phyloP scores from a whole-genome alignment of 1,140 invertebrate species.

The Grapholita molesta region DNA sequence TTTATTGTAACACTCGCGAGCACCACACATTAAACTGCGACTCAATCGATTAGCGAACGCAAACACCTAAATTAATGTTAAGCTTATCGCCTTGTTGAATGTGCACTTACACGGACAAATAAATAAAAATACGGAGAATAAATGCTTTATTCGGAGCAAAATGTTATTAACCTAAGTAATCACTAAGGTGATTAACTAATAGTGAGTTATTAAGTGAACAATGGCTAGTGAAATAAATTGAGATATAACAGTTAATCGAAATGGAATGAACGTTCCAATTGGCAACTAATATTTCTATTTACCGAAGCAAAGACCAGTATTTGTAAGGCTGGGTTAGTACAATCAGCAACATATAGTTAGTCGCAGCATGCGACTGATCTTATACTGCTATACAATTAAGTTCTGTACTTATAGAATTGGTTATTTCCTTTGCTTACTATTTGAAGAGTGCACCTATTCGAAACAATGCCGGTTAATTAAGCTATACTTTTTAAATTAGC shows the following conservation, averaged over 20 bases:
- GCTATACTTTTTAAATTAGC: neutral
- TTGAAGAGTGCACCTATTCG: too few relatives aligned
- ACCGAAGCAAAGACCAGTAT: neutral
- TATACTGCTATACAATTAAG: too few relatives aligned
- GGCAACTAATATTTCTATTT: neutral
- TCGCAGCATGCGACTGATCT: too few relatives aligned
- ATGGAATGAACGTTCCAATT: neutral
- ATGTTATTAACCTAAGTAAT: neutral
- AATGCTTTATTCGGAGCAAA: neutral
- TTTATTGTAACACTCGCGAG: conserved; percentile 17
- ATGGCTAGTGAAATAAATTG: neutral
- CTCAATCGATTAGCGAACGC: conserved; percentile 1
- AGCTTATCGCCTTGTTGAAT: neutral
- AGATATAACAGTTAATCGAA: neutral
- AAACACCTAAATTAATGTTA: conserved; percentile 9
- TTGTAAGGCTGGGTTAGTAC: too few relatives aligned
- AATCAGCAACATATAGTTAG: too few relatives aligned
- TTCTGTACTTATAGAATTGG: too few relatives aligned
- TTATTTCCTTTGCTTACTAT: too few relatives aligned
- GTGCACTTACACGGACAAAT: too few relatives aligned
- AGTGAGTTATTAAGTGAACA: neutral
- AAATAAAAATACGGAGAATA: too few relatives aligned
- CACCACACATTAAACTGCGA: neutral
- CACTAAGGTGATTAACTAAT: neutral
- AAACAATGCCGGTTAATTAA: neutral